phyloP scores from a whole-genome alignment of 2,113 vertebrate genomes.

The Carollia perspicillata region DNA sequence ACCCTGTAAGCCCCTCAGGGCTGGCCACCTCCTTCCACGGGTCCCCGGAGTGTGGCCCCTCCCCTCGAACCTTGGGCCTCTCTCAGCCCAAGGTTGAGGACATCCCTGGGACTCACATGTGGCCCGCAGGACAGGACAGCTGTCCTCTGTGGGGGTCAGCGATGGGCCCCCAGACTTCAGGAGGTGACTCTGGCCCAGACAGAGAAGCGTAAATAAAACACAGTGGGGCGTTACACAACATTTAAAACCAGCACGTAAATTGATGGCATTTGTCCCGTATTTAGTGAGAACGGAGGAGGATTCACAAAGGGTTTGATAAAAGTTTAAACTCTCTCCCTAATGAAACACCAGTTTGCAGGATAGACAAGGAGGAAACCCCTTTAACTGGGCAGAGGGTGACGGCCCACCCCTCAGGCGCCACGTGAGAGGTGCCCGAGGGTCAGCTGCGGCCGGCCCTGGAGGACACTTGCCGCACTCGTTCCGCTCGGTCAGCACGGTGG shows the following conservation, averaged over 20 bases:
- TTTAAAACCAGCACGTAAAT: accelerated
- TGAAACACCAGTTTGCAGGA: accelerated
- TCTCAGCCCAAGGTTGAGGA: too few species aligned
- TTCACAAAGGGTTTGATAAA: accelerated
- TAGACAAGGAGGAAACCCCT: accelerated
- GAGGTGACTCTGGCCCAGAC: background rate
- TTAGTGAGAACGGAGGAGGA: too few species aligned
- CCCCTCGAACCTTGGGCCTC: accelerated
- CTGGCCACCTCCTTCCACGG: background rate
- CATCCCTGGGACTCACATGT: accelerated
- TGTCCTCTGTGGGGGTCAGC: too few species aligned
- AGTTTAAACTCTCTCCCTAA: background rate
- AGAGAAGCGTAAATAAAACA: accelerated
- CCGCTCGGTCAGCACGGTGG: too few species aligned
- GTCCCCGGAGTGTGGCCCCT: background rate
- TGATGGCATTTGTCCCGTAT: accelerated
- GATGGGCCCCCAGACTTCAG: accelerated
- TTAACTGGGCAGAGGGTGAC: accelerated
- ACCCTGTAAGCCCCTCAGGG: background rate
- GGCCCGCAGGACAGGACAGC: too few species aligned
- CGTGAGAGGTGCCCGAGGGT: background rate
- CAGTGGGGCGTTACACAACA: accelerated
- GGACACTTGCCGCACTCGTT: too few species aligned
- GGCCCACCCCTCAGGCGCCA: background rate
- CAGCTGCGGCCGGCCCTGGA: too few species aligned